A percentile compares a stretch with the other conserved stretches of the same genome.
Evolutionary conservation across 2,888 invertebrate genomes (phyloP).

Genomic region (Dicycla oo): DNA sequence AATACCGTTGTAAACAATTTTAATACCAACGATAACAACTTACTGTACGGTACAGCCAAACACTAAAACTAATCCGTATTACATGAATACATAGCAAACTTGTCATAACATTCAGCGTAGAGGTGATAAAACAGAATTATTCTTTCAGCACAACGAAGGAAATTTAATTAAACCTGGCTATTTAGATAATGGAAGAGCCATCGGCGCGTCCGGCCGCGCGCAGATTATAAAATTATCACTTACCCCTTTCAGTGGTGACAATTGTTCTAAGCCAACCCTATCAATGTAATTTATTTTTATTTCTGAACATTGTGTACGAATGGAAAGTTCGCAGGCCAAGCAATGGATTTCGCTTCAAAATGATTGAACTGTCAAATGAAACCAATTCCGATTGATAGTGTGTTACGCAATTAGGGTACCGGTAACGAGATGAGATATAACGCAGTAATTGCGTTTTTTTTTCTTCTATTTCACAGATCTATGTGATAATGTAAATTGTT

Average conservation of each 20-base stretch:
- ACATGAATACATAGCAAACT: slow-evolving; percentile 16
- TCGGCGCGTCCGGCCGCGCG: slow-evolving; percentile 69
- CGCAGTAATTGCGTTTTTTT: slow-evolving; percentile 30
- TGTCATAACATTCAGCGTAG: slow-evolving; percentile 22
- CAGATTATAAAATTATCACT: slow-evolving; percentile 76
- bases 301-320: slow-evolving; percentile 46
- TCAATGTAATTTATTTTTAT: slow-evolving; percentile 68
- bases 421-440: slow-evolving; percentile 42
- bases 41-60: not conserved
- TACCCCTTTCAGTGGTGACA: slow-evolving; percentile 72
- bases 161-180: slow-evolving; percentile 74
- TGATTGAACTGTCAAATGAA: slow-evolving; percentile 44
- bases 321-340: slow-evolving; percentile 9
- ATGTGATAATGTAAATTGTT: slow-evolving; percentile 12
- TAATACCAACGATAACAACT: not conserved
- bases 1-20: not conserved
- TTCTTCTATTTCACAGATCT: slow-evolving; percentile 6
- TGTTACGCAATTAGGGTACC: too few species aligned
- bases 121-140: slow-evolving; percentile 55
- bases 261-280: slow-evolving; percentile 65
- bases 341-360: slow-evolving; percentile 27
- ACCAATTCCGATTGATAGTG: too few species aligned
- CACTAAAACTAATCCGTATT: not conserved
- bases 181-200: slow-evolving; percentile 80
- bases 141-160: slow-evolving; percentile 63